Percentiles rank a stretch among this genome's conserved stretches.
Evolutionary conservation across 2,113 vertebrate species (phyloP).

Genomic region (Gopherus evgoodei): DNA sequence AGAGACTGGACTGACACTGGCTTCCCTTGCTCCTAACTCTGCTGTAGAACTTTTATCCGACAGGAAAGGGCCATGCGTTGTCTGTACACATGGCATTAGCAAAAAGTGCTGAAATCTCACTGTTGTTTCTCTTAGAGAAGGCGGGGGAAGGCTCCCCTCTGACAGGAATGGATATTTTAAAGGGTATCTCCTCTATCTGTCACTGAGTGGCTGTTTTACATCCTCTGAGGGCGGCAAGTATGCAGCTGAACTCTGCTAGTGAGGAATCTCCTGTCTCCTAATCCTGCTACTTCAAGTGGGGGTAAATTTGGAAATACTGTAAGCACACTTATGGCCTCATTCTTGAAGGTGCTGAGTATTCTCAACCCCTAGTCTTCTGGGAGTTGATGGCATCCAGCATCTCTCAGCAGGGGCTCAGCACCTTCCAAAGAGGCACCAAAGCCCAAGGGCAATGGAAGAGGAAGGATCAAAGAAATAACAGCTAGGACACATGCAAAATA

Average conservation of each 20-base stretch:
- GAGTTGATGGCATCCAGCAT: not conserved
- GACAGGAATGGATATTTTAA: not conserved
- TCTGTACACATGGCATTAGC: not conserved
- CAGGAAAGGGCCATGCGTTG: not conserved
- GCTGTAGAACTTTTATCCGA: not conserved
- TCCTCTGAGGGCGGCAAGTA: conserved; percentile 12
- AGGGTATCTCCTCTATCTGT: not conserved
- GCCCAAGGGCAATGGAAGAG: not conserved
- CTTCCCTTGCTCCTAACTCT: not conserved
- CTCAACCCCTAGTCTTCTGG: not conserved
- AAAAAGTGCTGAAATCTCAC: not conserved
- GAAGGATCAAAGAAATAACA: not conserved
- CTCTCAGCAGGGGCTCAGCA: accelerated
- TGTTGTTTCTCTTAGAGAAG: conserved; percentile 17
- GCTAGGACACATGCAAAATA: not conserved
- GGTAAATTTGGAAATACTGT: conserved; percentile 29
- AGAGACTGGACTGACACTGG: not conserved
- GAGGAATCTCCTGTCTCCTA: conserved; percentile 38
- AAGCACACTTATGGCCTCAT: not conserved
- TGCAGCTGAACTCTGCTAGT: not conserved
- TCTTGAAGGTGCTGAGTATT: not conserved
- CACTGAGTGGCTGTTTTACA: conserved; percentile 16
- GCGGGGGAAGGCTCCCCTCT: not conserved
- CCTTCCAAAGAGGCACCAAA: not conserved
- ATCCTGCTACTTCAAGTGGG: conserved; percentile 40